Conservation (phyloP, 2,888 invertebrate genomes). For the Mesorhabditis spiculigera region DNA sequence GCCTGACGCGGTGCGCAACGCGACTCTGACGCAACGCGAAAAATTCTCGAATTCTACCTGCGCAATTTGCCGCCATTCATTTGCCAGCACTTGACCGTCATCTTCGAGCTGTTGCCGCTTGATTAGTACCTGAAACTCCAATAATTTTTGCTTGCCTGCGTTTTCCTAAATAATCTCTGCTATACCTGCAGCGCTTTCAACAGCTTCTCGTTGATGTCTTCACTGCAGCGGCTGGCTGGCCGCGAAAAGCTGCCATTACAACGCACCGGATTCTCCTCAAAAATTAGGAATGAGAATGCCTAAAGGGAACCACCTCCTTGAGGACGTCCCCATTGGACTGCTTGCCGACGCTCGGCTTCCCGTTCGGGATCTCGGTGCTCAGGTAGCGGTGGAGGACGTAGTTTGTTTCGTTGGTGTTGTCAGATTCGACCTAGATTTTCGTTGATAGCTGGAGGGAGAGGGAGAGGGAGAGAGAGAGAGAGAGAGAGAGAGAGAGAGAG, state of each 20-base stretch:
- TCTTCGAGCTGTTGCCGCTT: constrained; percentile 63
- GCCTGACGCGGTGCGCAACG: no score
- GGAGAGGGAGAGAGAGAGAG: no score
- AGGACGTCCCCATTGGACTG: background rate
- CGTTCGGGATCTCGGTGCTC: constrained; percentile 6
- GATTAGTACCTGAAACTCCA: constrained; percentile 56
- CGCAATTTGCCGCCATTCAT: constrained; percentile 66
- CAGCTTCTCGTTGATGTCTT: background rate
- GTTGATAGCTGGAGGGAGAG: no score
- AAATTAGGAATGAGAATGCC: no score
- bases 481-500: no score
- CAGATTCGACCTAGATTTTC: background rate
- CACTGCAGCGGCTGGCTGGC: background rate
- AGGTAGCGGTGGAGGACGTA: background rate
- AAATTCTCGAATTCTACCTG: constrained; percentile 47
- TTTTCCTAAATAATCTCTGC: no score
- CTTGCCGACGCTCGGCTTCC: background rate
- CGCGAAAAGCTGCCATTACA: no score
- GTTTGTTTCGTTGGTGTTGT: background rate
- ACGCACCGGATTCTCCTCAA: no score
- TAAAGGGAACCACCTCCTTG: background rate
- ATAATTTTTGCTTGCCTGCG: no score
- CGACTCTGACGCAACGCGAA: no score
- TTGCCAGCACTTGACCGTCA: constrained; percentile 61
- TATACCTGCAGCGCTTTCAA: background rate